Percentiles rank a stretch among this genome's conserved stretches.
These are phyloP conservation scores for Drosophila prolongata DNA, from an alignment of 2,888 invertebrate genomes.

Conservation along the genomic window DNA sequence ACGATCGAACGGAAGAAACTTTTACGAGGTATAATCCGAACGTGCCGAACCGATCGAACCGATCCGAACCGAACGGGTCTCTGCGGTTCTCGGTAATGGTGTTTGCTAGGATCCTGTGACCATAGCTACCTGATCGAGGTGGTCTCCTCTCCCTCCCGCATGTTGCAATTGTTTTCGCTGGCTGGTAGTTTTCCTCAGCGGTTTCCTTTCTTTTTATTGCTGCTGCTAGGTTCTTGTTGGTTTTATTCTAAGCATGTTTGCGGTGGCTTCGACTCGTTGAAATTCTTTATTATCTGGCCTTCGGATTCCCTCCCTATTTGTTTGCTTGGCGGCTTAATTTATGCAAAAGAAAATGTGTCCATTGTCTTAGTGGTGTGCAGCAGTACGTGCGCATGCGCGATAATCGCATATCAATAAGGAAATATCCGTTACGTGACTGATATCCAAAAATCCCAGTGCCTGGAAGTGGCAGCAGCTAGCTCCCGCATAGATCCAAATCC, in stretches of 20 bases:
- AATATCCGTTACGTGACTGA: conserved; percentile 84
- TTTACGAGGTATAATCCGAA: conserved; percentile 25
- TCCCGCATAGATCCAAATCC: conserved; percentile 59
- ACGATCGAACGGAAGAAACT: conserved; percentile 66
- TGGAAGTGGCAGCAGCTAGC: conserved; percentile 17
- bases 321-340: conserved; percentile 65
- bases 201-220: conserved; percentile 27
- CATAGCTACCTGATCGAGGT: conserved; percentile 51
- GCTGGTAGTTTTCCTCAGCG: conserved; percentile 24
- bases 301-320: conserved; percentile 25
- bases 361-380: conserved; percentile 65
- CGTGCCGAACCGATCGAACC: conserved; percentile 17
- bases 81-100: conserved; percentile 3
- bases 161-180: conserved; percentile 53
- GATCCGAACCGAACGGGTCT: conserved; percentile 6
- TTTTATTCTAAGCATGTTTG: conserved; percentile 76
- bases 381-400: conserved; percentile 78
- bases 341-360: conserved; percentile 69
- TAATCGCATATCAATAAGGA: conserved; percentile 83
- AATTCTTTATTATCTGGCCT: conserved; percentile 72
- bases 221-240: conserved; percentile 37
- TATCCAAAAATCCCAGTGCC: conserved; percentile 56
- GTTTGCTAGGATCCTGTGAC: conserved; percentile 22
- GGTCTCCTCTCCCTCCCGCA: conserved; percentile 40
- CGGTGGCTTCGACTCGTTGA: conserved; percentile 43